These are phyloP conservation scores for Spisula solida DNA, from an alignment of 2,888 invertebrate genomes.

Conservation along the genomic window DNA sequence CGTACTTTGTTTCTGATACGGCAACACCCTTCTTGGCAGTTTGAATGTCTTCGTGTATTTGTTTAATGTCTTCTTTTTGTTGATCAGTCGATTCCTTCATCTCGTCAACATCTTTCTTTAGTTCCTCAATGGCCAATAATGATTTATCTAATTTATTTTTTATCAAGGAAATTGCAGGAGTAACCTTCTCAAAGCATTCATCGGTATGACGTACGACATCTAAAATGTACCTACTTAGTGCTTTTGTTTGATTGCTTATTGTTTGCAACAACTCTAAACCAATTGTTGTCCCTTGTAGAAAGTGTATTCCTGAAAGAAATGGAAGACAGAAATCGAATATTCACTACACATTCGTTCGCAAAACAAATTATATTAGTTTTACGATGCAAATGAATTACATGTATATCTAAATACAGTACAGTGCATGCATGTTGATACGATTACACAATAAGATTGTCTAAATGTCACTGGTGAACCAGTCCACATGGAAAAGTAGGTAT, in stretches of 20 bases:
- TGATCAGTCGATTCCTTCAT: background rate
- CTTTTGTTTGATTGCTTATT: conserved; percentile 24
- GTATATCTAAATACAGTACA: too few relatives aligned
- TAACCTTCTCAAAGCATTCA: conserved; percentile 18
- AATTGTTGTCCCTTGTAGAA: conserved; percentile 49
- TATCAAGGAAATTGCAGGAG: background rate
- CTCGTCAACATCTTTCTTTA: background rate
- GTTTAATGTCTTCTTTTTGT: background rate
- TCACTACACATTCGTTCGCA: too few relatives aligned
- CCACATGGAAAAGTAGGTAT: too few relatives aligned
- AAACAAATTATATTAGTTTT: too few relatives aligned
- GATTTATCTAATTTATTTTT: background rate
- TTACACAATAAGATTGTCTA: too few relatives aligned
- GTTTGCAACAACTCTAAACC: conserved; percentile 45
- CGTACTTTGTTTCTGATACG: background rate
- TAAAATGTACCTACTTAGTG: conserved; percentile 38
- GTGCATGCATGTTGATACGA: too few relatives aligned
- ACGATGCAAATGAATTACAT: too few relatives aligned
- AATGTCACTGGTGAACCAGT: too few relatives aligned
- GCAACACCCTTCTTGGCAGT: background rate
- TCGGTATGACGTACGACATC: background rate
- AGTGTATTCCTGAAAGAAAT: conserved; percentile 40
- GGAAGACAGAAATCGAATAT: background rate
- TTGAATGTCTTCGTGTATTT: background rate
- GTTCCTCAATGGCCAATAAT: background rate